These are phyloP conservation scores for Bombus picipes DNA, from an alignment of 1,140 invertebrate species.

Conservation along the genomic window DNA sequence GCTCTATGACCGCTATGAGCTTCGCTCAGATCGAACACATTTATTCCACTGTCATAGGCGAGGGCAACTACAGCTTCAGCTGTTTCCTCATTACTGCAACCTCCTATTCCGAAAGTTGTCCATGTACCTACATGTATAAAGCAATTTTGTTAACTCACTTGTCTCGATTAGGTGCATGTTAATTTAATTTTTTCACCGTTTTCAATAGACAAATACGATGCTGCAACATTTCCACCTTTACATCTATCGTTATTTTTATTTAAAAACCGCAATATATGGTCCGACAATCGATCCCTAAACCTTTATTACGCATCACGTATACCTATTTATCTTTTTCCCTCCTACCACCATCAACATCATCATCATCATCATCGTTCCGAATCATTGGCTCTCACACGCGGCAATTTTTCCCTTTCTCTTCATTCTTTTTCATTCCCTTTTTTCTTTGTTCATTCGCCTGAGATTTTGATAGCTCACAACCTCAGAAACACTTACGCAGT, in stretches of 20 bases:
- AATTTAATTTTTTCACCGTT: background rate
- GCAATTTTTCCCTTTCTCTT: background rate
- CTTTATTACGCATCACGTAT: background rate
- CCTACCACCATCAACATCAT: background rate
- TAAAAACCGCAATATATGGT: too few relatives aligned
- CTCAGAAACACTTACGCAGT: background rate
- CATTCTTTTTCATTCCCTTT: background rate
- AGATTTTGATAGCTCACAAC: background rate
- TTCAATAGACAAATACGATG: background rate
- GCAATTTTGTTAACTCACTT: background rate
- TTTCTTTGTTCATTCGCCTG: background rate
- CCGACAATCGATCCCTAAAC: background rate
- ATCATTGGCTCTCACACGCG: background rate
- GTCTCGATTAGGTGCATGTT: too few relatives aligned
- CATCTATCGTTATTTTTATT: background rate
- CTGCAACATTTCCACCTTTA: background rate
- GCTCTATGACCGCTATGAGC: constrained; percentile 94
- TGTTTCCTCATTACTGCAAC: constrained; percentile 90
- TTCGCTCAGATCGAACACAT: constrained; percentile 97
- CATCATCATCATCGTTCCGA: background rate
- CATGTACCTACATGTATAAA: constrained; percentile 87
- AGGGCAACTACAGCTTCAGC: constrained; percentile 96
- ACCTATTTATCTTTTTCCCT: background rate
- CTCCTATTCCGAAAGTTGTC: constrained; percentile 92
- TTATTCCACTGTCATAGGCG: constrained; percentile 97